These are phyloP conservation scores for Periparus ater DNA, from an alignment of 2,797 vertebrate species.

Conservation along the genomic window DNA sequence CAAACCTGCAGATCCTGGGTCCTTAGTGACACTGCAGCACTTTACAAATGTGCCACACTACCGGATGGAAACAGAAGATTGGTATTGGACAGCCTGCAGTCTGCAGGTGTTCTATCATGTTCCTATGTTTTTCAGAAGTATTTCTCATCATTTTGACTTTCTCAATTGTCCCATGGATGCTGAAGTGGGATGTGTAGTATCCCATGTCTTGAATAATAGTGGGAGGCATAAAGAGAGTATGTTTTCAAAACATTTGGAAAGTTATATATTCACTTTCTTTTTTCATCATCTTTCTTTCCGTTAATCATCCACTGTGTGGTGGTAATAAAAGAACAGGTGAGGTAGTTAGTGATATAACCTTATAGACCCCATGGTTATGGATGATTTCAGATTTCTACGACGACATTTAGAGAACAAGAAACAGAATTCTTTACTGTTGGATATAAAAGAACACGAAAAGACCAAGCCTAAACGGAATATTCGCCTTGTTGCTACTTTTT, in stretches of 20 bases:
- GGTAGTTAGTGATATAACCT: neutral
- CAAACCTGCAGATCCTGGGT: neutral
- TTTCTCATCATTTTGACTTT: neutral
- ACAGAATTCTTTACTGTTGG: neutral
- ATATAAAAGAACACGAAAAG: neutral
- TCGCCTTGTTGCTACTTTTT: neutral
- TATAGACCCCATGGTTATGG: neutral
- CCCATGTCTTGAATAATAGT: neutral
- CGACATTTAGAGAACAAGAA: neutral
- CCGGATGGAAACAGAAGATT: neutral
- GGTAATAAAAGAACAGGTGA: neutral
- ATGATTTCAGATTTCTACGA: neutral
- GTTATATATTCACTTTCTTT: neutral
- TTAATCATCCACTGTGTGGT: neutral
- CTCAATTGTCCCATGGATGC: fast-evolving
- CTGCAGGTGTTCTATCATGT: neutral
- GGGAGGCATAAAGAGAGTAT: neutral
- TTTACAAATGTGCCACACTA: neutral
- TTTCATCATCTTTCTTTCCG: neutral
- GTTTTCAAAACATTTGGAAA: neutral
- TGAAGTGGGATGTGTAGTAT: neutral
- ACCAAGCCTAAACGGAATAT: neutral
- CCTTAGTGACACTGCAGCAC: neutral
- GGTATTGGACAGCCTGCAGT: neutral
- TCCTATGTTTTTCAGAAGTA: neutral